These are phyloP conservation scores for Drosophila tani DNA, from an alignment of 1,140 invertebrate species.

Conservation along the genomic window DNA sequence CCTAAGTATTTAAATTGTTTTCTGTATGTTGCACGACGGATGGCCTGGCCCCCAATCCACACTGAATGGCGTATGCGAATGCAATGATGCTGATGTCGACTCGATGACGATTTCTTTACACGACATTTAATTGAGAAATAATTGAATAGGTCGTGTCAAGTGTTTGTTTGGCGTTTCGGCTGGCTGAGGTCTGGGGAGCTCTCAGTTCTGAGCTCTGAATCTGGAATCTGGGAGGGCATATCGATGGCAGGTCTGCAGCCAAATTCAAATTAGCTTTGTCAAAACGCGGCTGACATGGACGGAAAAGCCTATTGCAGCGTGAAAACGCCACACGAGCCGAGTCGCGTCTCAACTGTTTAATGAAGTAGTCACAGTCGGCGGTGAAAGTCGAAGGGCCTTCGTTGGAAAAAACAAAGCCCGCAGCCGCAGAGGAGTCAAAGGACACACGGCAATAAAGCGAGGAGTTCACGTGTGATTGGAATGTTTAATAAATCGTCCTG, in stretches of 20 bases:
- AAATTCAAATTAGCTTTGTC: slow-evolving; percentile 79
- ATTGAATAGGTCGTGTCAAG: slow-evolving; percentile 82
- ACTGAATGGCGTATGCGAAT: slow-evolving; percentile 22
- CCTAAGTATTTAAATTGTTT: not conserved
- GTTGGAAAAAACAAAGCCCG: slow-evolving; percentile 29
- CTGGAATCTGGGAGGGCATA: slow-evolving; percentile 7
- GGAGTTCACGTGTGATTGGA: slow-evolving; percentile 64
- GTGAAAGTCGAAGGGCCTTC: slow-evolving; percentile 62
- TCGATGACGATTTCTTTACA: slow-evolving; percentile 72
- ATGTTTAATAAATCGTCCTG: slow-evolving; percentile 30
- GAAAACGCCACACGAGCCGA: slow-evolving; percentile 61
- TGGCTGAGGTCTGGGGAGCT: slow-evolving; percentile 29
- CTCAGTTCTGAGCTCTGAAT: slow-evolving; percentile 4
- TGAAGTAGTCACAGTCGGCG: slow-evolving; percentile 80
- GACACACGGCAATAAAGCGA: slow-evolving; percentile 32
- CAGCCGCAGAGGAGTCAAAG: slow-evolving; percentile 57
- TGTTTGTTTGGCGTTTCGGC: slow-evolving; percentile 77
- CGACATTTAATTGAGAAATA: slow-evolving; percentile 83
- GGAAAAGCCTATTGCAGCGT: slow-evolving; percentile 76
- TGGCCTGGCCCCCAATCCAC: not conserved
- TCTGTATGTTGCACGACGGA: slow-evolving; percentile 14
- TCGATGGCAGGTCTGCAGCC: slow-evolving; percentile 3
- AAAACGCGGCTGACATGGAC: slow-evolving; percentile 65
- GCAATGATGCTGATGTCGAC: slow-evolving; percentile 22
- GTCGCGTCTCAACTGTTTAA: slow-evolving; percentile 59